phyloP scores from a whole-genome alignment of 2,113 vertebrate species.

The Coryphaenoides rupestris region DNA sequence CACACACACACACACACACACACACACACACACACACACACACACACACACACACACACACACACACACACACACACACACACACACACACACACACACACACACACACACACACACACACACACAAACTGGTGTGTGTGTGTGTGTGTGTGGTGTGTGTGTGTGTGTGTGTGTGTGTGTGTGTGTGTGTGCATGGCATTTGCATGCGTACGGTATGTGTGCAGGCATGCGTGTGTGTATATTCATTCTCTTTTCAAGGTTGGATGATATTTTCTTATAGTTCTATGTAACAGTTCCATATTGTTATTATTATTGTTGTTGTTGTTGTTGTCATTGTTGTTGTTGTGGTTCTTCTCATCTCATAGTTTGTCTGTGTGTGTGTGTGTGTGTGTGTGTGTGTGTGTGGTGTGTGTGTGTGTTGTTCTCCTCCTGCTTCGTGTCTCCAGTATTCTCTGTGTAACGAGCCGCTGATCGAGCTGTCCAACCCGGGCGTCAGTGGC shows the following conservation, averaged over 20 bases:
- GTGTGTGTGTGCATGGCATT: not conserved
- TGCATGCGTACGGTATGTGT: too few species aligned
- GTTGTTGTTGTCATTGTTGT: too few species aligned
- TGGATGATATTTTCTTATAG: too few species aligned
- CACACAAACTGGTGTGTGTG: not conserved
- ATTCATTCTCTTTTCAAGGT: too few species aligned
- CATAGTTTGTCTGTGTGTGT: not conserved
- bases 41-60: not conserved
- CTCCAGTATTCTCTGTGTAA: conserved; percentile 92
- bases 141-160: not conserved
- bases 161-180: too few species aligned
- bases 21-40: not conserved
- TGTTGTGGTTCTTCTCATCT: too few species aligned
- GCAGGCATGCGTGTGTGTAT: too few species aligned
- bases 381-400: not conserved
- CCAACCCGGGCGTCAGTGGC: conserved; percentile 94
- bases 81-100: too few species aligned
- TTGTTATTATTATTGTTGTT: too few species aligned
- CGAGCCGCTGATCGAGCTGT: conserved; percentile 92
- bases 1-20: not conserved
- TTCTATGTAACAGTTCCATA: too few species aligned
- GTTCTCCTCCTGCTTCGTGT: not conserved
- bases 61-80: conserved; percentile 4
- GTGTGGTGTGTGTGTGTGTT: not conserved
- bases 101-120: too few species aligned